Evolutionary conservation across 2,797 vertebrate species (phyloP).

Genomic region (Schizothorax lantsangensis): DNA sequence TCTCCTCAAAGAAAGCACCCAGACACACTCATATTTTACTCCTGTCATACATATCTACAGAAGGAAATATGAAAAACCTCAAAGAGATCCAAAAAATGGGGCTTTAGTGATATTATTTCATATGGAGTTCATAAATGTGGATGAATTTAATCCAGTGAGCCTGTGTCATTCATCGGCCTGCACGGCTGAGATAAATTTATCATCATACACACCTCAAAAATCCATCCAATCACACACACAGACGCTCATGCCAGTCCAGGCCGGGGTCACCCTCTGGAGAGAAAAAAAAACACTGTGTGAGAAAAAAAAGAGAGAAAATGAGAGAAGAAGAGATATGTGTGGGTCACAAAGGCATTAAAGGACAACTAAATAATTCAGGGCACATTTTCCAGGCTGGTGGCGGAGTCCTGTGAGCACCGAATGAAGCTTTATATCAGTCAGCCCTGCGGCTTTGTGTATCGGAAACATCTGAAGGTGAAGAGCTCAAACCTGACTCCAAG

Average conservation of each 20-base stretch:
- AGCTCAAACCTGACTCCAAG: slow-evolving; percentile 67
- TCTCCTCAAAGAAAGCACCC: neutral
- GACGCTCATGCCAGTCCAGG: neutral
- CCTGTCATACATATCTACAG: slow-evolving; percentile 9
- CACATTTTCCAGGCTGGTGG: slow-evolving; percentile 51
- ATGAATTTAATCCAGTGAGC: slow-evolving; percentile 37
- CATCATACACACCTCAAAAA: slow-evolving; percentile 45
- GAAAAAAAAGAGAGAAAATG: slow-evolving; percentile 9
- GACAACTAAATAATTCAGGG: slow-evolving; percentile 65
- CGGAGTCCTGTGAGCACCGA: slow-evolving; percentile 42
- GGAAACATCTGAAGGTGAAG: slow-evolving; percentile 60
- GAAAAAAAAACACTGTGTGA: neutral
- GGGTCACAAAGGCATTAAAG: slow-evolving; percentile 50
- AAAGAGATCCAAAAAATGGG: slow-evolving; percentile 13
- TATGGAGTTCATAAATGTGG: slow-evolving; percentile 19
- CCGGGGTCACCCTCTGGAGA: slow-evolving; percentile 12
- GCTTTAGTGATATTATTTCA: slow-evolving; percentile 26
- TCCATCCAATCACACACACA: slow-evolving; percentile 11
- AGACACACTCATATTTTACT: slow-evolving; percentile 5
- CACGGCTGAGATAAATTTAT: slow-evolving; percentile 30
- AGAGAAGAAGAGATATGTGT: slow-evolving; percentile 28
- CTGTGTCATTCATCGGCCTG: slow-evolving; percentile 33
- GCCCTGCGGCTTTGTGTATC: slow-evolving; percentile 64
- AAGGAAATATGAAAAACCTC: neutral
- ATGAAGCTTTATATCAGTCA: slow-evolving; percentile 51